phyloP scores from a whole-genome alignment of 2,797 vertebrate genomes.

The Pampus argenteus region DNA sequence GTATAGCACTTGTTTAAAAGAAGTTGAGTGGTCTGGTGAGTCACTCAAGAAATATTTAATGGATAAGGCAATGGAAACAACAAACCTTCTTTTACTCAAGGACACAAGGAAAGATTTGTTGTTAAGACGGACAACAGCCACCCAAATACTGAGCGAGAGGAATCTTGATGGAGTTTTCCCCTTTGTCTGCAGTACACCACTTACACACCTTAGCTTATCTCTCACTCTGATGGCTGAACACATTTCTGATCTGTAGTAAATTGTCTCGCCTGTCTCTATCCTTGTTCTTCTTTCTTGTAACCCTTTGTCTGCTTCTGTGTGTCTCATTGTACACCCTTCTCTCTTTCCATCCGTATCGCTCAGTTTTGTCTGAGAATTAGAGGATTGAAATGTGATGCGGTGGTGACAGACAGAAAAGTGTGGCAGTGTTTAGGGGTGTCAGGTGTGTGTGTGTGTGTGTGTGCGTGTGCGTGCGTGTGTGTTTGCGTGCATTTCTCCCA shows the following conservation, averaged over 20 bases:
- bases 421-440: conserved; percentile 28
- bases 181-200: neutral
- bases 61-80: neutral
- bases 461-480: neutral
- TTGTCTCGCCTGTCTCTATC: conserved; percentile 16
- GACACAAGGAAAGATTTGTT: neutral
- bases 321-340: conserved; percentile 48
- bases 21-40: neutral
- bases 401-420: conserved; percentile 43
- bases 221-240: conserved; percentile 28
- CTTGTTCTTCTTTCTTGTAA: conserved; percentile 1
- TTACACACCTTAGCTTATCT: conserved; percentile 43
- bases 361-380: conserved; percentile 43
- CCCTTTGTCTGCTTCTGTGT: conserved; percentile 24
- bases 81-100: neutral
- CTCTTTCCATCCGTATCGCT: conserved; percentile 10
- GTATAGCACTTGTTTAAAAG: too few relatives aligned
- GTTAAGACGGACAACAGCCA: conserved; percentile 6
- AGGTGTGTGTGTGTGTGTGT: conserved; percentile 10
- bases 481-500: conserved; percentile 40
- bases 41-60: neutral
- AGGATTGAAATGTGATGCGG: conserved; percentile 58
- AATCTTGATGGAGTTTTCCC: conserved; percentile 21
- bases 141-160: neutral
- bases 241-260: conserved; percentile 51